Evolutionary conservation across 1,140 invertebrate genomes (phyloP).

Genomic region (Aphelinus atriplicis): DNA sequence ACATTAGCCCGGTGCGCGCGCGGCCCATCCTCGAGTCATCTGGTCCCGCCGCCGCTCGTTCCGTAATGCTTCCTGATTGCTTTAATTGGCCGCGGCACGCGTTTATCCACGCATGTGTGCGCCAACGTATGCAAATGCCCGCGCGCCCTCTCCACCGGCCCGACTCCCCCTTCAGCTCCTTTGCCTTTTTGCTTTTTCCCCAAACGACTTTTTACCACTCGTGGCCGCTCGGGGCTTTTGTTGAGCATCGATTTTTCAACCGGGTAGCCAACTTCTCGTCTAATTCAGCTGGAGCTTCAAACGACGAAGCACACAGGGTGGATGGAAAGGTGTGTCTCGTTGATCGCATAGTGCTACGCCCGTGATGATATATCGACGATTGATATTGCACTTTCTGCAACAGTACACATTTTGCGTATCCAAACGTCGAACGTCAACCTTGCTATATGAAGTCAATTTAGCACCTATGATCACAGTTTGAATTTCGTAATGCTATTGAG

Average conservation of each 20-base stretch:
- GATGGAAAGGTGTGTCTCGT: neutral
- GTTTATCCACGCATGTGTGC: neutral
- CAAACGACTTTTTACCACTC: neutral
- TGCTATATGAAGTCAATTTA: too few relatives aligned
- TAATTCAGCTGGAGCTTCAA: too few relatives aligned
- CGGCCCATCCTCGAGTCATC: slow-evolving; percentile 47
- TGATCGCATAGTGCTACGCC: neutral
- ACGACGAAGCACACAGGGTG: neutral
- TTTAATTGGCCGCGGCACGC: slow-evolving; percentile 51
- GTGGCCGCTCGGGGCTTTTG: neutral
- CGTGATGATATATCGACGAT: too few relatives aligned
- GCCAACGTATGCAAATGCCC: neutral
- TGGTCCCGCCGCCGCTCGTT: slow-evolving; percentile 43
- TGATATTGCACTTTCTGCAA: too few relatives aligned
- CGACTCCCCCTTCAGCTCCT: neutral
- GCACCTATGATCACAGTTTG: too few relatives aligned
- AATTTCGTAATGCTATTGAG: too few relatives aligned
- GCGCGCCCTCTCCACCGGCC: neutral
- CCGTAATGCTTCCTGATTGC: slow-evolving; percentile 53
- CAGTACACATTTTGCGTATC: too few relatives aligned
- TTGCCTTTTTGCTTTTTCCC: neutral
- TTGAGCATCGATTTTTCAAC: neutral
- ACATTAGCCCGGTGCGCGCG: neutral
- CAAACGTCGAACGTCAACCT: too few relatives aligned
- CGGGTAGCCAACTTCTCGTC: too few relatives aligned